phyloP scores from a whole-genome alignment of 2,113 vertebrate genomes.

The Grammomys surdaster region DNA sequence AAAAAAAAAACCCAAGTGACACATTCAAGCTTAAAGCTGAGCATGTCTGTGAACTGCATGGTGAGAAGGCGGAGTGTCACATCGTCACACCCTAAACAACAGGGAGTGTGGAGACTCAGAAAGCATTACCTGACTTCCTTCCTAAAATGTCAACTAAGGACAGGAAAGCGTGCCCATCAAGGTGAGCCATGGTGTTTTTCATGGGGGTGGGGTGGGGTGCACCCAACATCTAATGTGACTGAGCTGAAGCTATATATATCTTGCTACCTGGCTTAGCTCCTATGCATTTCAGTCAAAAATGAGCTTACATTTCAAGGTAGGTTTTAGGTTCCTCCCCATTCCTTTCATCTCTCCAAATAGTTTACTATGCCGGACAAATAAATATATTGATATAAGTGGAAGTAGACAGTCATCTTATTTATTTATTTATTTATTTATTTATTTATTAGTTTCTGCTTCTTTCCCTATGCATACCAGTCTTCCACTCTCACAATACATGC shows the following conservation, averaged over 20 bases:
- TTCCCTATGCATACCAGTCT: neutral
- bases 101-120: neutral
- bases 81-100: neutral
- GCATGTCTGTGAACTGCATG: neutral
- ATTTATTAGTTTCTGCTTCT: neutral
- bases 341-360: neutral
- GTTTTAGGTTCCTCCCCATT: neutral
- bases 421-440: neutral
- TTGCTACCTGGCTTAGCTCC: neutral
- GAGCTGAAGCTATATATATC: neutral
- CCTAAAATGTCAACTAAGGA: neutral
- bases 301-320: neutral
- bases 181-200: neutral
- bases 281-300: neutral
- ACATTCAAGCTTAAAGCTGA: neutral
- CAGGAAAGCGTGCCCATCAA: neutral
- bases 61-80: neutral
- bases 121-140: neutral
- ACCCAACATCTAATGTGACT: neutral
- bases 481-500: neutral
- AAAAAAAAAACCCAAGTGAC: neutral
- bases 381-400: neutral
- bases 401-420: neutral
- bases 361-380: conserved; percentile 25
- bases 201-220: neutral